These are phyloP conservation scores for Ceratitis capitata DNA, from an alignment of 1,140 invertebrate species.

Conservation along the genomic window DNA sequence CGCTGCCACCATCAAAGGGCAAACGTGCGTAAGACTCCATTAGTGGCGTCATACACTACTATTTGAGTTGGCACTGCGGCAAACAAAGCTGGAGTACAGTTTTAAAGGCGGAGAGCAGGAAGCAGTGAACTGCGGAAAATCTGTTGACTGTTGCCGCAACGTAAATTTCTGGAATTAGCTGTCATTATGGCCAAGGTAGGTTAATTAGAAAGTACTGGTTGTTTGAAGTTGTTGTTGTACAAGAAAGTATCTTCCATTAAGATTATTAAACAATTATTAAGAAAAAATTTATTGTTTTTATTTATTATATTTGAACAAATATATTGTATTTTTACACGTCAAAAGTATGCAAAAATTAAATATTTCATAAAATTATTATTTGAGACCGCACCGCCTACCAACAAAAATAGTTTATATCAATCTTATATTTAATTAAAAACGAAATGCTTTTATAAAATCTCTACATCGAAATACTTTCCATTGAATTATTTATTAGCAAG, in stretches of 20 bases:
- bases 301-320: too few relatives aligned
- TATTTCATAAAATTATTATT: too few relatives aligned
- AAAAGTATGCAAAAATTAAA: too few relatives aligned
- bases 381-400: too few relatives aligned
- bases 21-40: background rate
- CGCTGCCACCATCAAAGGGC: background rate
- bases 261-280: too few relatives aligned
- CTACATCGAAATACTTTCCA: background rate
- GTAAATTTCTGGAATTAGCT: background rate
- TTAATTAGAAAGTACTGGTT: background rate
- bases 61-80: background rate
- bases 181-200: constrained; percentile 3
- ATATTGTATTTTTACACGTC: too few relatives aligned
- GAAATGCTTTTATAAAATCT: background rate
- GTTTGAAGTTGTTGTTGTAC: background rate
- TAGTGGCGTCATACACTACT: constrained; percentile 12
- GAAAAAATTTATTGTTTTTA: too few relatives aligned
- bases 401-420: too few relatives aligned
- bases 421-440: too few relatives aligned
- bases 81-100: background rate
- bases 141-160: background rate
- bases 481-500: background rate
- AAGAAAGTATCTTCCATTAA: too few relatives aligned
- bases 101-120: background rate
- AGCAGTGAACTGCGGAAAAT: background rate